Evolutionary conservation across 2,113 vertebrate species (phyloP), one percentile per base, ranked within the genome.

Genomic region (Nothobranchius furzeri): DNA sequence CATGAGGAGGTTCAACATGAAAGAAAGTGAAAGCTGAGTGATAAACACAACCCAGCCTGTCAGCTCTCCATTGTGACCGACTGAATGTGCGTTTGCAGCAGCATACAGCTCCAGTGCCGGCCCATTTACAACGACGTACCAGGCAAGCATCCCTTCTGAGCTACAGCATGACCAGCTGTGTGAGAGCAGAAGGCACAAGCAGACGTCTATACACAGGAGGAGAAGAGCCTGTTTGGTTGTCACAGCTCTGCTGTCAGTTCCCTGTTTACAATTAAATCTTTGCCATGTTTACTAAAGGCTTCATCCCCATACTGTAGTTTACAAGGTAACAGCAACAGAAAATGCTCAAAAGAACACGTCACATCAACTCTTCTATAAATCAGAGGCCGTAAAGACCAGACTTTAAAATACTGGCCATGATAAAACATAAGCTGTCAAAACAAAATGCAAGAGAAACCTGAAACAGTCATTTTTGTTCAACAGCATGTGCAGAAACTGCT

Each of bases 51-150:
- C 60, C 76, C 68, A 20, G 81, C 65, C 88, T 55, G 64, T 75
- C 73, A 79, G 76, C 72, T 78, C 70, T 67, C 85, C 73, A 84
- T 91, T 91, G 89, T 91, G 65, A 63, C 4, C n/a, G 73, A 40
- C 67, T 90, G 73, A 91, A 90, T 90, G 87, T 76, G 85, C 83
- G 86, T 85, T 88, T 90, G 76, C 83, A 78, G 76, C 83, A 78
- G 81, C 81, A 62, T 15, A 66, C 78, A 70, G 68, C 76, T 76
- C 25, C 62, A 60, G 85, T 72, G 76, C 70, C 82, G 84, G 60
- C 69, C 76, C 56, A 74, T 81, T 81, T 63, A 73, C 73, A 84
- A 76, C 82, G 72, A 49, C 36, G 77, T 82, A 80, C 82, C 85
- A 83, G 84, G 72, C 71, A 49, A 83, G 68, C 85, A 73, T 70